Percentiles rank a stretch among this genome's conserved stretches.
Evolutionary conservation across 2,888 invertebrate genomes (phyloP).

Genomic region (Drosophila phalerata): DNA sequence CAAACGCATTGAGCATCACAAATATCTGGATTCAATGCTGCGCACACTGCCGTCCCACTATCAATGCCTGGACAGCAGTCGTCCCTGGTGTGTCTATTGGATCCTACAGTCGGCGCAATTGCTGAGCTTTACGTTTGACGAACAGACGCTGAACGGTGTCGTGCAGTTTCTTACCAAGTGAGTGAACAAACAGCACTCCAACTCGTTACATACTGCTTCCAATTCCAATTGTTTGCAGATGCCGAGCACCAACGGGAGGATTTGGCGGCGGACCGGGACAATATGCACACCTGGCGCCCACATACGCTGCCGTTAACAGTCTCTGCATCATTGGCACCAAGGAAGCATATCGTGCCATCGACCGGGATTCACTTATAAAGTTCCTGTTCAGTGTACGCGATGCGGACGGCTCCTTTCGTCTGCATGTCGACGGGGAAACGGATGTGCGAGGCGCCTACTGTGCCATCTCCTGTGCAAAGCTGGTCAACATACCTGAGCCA

Average conservation of each 20-base stretch:
- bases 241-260: constrained; percentile 88
- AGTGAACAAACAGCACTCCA: constrained; percentile 19
- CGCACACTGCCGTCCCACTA: constrained; percentile 89
- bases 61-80: constrained; percentile 95
- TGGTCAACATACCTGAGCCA: constrained; percentile 89
- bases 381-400: constrained; percentile 93
- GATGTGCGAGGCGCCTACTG: constrained; percentile 99
- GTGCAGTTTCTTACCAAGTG: constrained; percentile 88
- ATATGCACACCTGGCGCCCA: constrained; percentile 96
- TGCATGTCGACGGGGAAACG: constrained; percentile 96
- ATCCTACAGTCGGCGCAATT: constrained; percentile 95
- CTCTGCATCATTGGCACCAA: constrained; percentile 95
- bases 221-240: constrained; percentile 61
- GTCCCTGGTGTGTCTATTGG: constrained; percentile 99
- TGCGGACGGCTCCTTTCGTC: constrained; percentile 95
- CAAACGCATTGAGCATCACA: constrained; percentile 88
- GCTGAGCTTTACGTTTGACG: constrained; percentile 88
- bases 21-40: constrained; percentile 90
- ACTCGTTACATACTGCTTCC: neutral
- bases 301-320: constrained; percentile 98
- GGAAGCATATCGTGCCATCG: constrained; percentile 94
- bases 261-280: constrained; percentile 98
- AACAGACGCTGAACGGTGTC: constrained; percentile 87
- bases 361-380: constrained; percentile 89
- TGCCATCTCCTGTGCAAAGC: constrained; percentile 95